These are phyloP conservation scores for Troilus luridus DNA, from an alignment of 2,888 invertebrate species.

Conservation along the genomic window DNA sequence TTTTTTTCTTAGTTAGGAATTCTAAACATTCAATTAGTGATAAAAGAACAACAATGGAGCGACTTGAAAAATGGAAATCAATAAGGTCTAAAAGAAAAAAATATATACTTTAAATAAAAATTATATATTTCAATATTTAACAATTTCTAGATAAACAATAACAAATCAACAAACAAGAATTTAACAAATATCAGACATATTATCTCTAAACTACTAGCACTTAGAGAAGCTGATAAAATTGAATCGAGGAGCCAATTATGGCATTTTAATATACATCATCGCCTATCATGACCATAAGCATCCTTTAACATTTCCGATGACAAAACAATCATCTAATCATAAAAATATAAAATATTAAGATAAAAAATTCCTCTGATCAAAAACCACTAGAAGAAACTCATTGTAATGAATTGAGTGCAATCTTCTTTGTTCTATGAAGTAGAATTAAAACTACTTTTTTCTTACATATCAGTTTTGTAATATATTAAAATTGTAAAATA, in stretches of 20 bases:
- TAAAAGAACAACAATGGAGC: neutral
- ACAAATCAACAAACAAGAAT: neutral
- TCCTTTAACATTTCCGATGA: neutral
- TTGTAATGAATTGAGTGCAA: neutral
- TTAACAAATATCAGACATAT: neutral
- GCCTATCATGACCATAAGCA: neutral
- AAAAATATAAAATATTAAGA: neutral
- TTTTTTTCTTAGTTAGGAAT: neutral
- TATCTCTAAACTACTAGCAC: neutral
- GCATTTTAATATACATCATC: neutral
- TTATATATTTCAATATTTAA: neutral
- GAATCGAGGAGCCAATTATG: neutral
- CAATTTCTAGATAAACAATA: conserved; percentile 7
- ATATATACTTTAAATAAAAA: neutral
- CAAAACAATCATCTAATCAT: too few species aligned
- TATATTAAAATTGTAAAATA: too few species aligned
- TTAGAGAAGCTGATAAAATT: neutral
- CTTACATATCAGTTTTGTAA: too few species aligned
- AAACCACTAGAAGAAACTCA: neutral
- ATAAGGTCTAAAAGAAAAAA: neutral
- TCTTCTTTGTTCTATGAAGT: neutral
- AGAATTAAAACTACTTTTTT: neutral
- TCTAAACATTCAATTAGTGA: neutral
- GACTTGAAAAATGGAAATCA: neutral
- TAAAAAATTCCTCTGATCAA: neutral